Base-by-base conservation (phyloP, 2,797 vertebrate genomes). In the Clamator glandarius region DNA sequence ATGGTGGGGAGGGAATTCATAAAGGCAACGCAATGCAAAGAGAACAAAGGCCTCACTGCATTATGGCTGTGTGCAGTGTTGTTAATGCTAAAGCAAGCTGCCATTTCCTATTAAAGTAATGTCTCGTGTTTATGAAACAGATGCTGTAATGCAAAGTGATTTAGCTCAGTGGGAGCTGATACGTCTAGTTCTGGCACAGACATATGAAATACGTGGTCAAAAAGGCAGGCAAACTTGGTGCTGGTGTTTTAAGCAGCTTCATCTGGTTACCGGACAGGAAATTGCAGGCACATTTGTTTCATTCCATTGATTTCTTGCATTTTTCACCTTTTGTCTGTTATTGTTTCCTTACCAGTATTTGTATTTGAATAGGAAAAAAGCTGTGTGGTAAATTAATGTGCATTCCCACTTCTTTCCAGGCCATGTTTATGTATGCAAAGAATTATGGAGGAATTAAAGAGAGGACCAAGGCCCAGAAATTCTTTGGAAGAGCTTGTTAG, bases 51-150 rank as follows among this genome's bases (percentile, higher is more conserved):
- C 82, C 73, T 50, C 1, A 0, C 48, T 73, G 86, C 5, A 0
- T 46, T n/a, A 12, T 31, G 61, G 42, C 82, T 57, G 50, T 41
- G 66, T 5, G 9, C 1, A 26, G 59, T 8, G 0, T 48, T 36
- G 46, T 16, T 44, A 48, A 7, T 0, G 2, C 76, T 84, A 23
- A 55, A 88, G 79, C 58, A 36, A 84, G 78, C 67, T 73, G 26
- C 84, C 72, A 54, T 96, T 94, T 87, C 94, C 92, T 96, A 84
- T 96, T 95, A 92, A 90, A 96, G 96, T 63, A 84, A 55, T 41
- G 76, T 84, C 93, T 93, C 5, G 25, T 15, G 46, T 55, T 76
- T 51, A 7, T 68, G 76, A 35, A 67, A 8, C 66, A 29, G 73
- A 58, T 59, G 20, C 85, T 76, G 62, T 24, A 26, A 44, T 29